These are phyloP conservation scores for Florisuga fusca DNA, from an alignment of 2,797 vertebrate species.

Conservation along the genomic window DNA sequence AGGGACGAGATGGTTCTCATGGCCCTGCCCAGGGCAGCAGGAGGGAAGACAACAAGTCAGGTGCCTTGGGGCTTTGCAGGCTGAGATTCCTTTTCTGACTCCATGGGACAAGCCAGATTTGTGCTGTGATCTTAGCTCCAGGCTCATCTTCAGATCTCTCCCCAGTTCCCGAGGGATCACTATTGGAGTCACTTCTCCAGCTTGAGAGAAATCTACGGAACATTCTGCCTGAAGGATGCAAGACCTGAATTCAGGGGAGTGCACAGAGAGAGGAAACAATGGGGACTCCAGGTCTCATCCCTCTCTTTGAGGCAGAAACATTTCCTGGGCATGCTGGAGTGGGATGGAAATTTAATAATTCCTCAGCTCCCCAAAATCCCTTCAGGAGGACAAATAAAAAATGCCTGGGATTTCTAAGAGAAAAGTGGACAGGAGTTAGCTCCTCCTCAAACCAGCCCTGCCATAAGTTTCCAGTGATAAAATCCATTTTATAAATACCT, in stretches of 20 bases:
- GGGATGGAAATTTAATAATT: neutral
- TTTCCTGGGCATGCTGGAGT: neutral
- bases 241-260: neutral
- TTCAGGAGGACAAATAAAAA: neutral
- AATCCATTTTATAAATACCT: neutral
- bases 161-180: rapidly evolving
- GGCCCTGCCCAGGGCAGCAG: neutral
- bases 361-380: neutral
- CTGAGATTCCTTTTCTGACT: neutral
- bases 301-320: neutral
- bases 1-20: neutral
- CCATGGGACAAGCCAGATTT: neutral
- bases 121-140: neutral
- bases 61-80: neutral
- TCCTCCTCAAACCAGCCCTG: neutral
- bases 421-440: neutral
- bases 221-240: neutral
- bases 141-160: neutral
- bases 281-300: neutral
- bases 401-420: neutral
- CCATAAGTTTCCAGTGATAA: neutral
- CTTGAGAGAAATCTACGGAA: neutral
- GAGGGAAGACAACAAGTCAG: neutral
- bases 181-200: neutral
- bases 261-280: neutral